phyloP scores from a whole-genome alignment of 2,888 invertebrate genomes.

The Linnaemya vulpina region DNA sequence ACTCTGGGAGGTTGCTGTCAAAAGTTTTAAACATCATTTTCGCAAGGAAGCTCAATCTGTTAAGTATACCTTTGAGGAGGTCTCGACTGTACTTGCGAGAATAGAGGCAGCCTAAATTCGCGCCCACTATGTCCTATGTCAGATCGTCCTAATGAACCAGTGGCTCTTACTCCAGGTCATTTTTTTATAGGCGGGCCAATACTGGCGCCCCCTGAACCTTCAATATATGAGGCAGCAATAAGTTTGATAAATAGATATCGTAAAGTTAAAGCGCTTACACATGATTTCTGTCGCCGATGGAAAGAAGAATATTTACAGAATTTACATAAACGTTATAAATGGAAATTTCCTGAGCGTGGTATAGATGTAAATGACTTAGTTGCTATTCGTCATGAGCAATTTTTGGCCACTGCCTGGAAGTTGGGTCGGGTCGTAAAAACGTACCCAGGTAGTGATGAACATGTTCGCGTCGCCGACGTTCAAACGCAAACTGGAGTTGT shows the following conservation, averaged over 20 bases:
- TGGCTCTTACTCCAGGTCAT: no score
- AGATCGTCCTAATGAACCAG: no score
- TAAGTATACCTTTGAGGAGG: no score
- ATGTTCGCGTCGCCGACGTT: background rate
- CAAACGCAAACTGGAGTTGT: background rate
- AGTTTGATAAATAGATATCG: slow-evolving; percentile 40
- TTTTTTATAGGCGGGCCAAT: no score
- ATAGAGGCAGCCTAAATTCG: background rate
- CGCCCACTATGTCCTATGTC: no score
- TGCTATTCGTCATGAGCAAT: no score
- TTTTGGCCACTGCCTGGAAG: slow-evolving; percentile 22
- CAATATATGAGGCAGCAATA: background rate
- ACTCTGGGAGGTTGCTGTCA: no score
- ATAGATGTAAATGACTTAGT: no score
- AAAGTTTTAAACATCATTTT: no score
- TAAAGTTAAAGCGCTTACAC: slow-evolving; percentile 38
- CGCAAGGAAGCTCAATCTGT: no score
- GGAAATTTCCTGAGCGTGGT: no score
- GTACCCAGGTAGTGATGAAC: background rate
- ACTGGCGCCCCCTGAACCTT: background rate
- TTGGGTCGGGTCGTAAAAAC: slow-evolving; percentile 37
- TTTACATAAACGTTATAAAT: slow-evolving; percentile 31
- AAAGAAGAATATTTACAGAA: slow-evolving; percentile 54
- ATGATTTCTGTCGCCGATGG: slow-evolving; percentile 56
- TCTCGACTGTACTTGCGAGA: background rate